These are phyloP conservation scores for Geodia barretti DNA, from an alignment of 37 sponge, comb jelly and placozoan species.

Conservation along the genomic window DNA sequence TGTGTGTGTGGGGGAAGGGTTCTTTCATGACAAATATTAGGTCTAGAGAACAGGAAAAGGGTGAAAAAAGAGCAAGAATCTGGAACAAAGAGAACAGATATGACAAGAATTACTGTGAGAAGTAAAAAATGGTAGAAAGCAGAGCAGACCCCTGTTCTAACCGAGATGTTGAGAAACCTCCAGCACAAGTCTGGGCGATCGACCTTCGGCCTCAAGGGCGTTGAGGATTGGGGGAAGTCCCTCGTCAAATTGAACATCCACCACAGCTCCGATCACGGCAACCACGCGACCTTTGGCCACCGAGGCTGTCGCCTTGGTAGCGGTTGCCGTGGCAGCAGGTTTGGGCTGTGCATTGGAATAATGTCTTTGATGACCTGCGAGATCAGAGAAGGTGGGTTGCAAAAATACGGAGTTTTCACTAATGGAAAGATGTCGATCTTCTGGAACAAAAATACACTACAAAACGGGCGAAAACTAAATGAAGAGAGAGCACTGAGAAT, in stretches of 20 bases:
- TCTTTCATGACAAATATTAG: no score
- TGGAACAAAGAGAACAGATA: not conserved
- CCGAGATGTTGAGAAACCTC: slow-evolving; percentile 99
- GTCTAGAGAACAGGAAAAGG: not conserved
- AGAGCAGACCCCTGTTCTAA: slow-evolving; percentile 16
- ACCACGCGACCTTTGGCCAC: slow-evolving; percentile 80
- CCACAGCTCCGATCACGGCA: slow-evolving; percentile 99
- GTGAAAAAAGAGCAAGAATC: no score
- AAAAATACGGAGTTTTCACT: no score
- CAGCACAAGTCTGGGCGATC: slow-evolving; percentile 79
- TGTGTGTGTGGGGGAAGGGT: no score
- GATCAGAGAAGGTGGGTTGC: not conserved
- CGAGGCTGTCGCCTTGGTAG: slow-evolving; percentile 16
- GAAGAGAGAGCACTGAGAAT: no score
- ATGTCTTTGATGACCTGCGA: slow-evolving; percentile 40
- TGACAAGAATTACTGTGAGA: not conserved
- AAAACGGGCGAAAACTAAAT: no score
- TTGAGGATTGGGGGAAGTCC: slow-evolving; percentile 98
- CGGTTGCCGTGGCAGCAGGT: not conserved
- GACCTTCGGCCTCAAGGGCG: slow-evolving; percentile 87
- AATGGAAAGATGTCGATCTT: no score
- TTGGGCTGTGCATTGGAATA: slow-evolving; percentile 24
- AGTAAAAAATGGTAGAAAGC: not conserved
- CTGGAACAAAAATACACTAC: no score
- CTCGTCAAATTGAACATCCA: slow-evolving; percentile 98